Evolutionary conservation across 2,888 invertebrate species (phyloP).

Genomic region (Melinaea menophilus): DNA sequence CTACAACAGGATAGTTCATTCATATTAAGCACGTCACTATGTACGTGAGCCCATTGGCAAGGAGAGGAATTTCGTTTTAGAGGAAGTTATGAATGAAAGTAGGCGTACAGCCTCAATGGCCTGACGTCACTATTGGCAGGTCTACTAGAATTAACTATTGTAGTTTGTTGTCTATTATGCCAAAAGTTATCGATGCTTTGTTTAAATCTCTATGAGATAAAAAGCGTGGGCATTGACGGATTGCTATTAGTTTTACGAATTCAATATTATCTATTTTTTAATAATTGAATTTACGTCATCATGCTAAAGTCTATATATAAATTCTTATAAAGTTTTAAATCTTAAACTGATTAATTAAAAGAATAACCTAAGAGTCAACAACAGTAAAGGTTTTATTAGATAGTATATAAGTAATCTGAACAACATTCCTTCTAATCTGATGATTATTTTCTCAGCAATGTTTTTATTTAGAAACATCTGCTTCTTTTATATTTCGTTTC

Average conservation of each 20-base stretch:
- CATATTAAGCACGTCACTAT: constrained; percentile 19
- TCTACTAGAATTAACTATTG: constrained; percentile 4
- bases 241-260: not conserved
- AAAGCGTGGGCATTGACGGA: not conserved
- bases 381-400: too few species aligned
- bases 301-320: too few species aligned
- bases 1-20: constrained; percentile 13
- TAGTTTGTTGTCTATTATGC: constrained; percentile 4
- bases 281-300: too few species aligned
- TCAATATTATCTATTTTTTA: not conserved
- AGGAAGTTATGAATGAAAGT: constrained; percentile 27
- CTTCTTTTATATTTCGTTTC: too few species aligned
- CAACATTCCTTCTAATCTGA: too few species aligned
- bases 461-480: too few species aligned
- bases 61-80: constrained; percentile 14
- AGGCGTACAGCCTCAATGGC: constrained; percentile 27
- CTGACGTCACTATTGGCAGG: constrained; percentile 26
- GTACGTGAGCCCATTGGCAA: constrained; percentile 27
- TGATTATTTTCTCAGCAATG: too few species aligned
- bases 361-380: too few species aligned
- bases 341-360: too few species aligned
- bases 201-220: not conserved
- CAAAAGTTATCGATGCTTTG: not conserved
- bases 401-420: too few species aligned
- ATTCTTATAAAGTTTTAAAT: too few species aligned